Conservation (phyloP, 2,797 vertebrate genomes). For the Chaunax sp. region DNA sequence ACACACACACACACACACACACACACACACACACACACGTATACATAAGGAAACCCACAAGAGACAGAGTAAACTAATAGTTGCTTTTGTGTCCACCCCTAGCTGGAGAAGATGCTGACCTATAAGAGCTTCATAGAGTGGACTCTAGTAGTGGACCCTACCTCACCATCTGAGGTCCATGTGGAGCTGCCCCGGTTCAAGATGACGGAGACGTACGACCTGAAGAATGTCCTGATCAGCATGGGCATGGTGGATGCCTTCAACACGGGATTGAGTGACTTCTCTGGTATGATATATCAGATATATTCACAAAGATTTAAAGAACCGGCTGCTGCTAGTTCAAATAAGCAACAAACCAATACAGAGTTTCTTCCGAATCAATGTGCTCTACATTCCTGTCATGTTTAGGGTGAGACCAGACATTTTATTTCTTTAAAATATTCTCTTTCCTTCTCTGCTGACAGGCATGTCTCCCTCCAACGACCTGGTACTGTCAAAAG, state of each 20-base stretch:
- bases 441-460: not conserved
- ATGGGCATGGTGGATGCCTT: slow-evolving; percentile 93
- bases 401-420: too few species aligned
- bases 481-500: slow-evolving; percentile 85
- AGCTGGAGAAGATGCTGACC: slow-evolving; percentile 89
- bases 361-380: too few species aligned
- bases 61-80: not conserved
- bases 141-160: slow-evolving; percentile 85
- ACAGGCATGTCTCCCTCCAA: slow-evolving; percentile 84
- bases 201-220: slow-evolving; percentile 86
- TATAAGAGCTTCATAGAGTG: slow-evolving; percentile 87
- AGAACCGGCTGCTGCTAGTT: too few species aligned
- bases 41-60: not conserved
- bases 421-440: not conserved
- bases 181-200: slow-evolving; percentile 89
- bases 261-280: slow-evolving; percentile 75
- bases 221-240: slow-evolving; percentile 82
- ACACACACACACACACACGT: not conserved
- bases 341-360: too few species aligned
- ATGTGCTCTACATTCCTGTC: not conserved
- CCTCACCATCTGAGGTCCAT: slow-evolving; percentile 82
- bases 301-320: too few species aligned
- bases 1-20: not conserved
- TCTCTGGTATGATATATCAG: slow-evolving; percentile 83
- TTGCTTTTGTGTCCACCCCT: slow-evolving; percentile 1